Evolutionary conservation across 2,888 invertebrate species (phyloP).

Genomic region (Ligdia adustata): DNA sequence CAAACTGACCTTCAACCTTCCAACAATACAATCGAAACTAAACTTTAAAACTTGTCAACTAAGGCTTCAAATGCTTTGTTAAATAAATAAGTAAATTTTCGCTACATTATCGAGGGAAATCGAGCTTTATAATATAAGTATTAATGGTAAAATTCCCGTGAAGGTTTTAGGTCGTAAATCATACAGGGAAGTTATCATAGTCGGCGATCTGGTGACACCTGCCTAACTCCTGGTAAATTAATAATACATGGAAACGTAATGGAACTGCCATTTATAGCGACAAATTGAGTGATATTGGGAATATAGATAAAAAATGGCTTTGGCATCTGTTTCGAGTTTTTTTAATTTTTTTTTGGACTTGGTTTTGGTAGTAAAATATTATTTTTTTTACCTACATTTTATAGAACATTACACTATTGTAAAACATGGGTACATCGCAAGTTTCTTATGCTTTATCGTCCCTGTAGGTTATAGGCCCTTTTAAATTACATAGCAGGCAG

Average conservation of each 20-base stretch:
- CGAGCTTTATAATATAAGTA: neutral
- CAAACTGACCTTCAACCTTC: slow-evolving; percentile 29
- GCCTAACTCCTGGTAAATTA: slow-evolving; percentile 33
- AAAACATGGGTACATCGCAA: no score
- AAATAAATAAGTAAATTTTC: neutral
- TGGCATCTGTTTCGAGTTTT: neutral
- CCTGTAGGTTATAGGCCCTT: no score
- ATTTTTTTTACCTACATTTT: no score
- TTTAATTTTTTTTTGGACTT: no score
- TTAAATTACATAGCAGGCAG: no score
- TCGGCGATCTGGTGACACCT: slow-evolving; percentile 36
- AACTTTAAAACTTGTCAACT: slow-evolving; percentile 9
- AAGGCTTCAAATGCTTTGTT: slow-evolving; percentile 1
- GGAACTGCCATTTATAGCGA: slow-evolving; percentile 22
- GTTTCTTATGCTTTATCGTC: no score
- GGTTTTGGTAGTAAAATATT: no score
- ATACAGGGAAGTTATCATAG: slow-evolving; percentile 32
- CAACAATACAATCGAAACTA: slow-evolving; percentile 9
- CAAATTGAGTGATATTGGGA: slow-evolving; percentile 19
- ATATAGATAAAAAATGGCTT: slow-evolving; percentile 11
- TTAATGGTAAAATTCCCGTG: slow-evolving; percentile 1
- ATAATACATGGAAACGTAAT: slow-evolving; percentile 20
- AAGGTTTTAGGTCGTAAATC: slow-evolving; percentile 30
- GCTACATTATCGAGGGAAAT: slow-evolving; percentile 1
- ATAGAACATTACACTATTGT: no score